Base-by-base conservation (phyloP, 2,888 invertebrate genomes). In the Hermodice carunculata region DNA sequence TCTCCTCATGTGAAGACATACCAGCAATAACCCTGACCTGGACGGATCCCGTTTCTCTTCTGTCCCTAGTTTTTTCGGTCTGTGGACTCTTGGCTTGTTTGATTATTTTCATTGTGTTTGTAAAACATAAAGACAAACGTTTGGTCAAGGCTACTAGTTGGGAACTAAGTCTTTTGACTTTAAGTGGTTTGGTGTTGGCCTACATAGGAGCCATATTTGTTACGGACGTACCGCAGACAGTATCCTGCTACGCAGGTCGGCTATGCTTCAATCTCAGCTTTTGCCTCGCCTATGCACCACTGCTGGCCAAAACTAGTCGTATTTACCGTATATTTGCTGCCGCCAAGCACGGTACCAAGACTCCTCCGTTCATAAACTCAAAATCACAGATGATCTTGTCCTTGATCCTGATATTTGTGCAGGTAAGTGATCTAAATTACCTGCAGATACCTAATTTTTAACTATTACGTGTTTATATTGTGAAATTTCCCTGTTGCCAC, bases 181-280 rank as follows among this genome's bases (percentile, higher is more conserved):
- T 28, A n/a, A 19, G 22, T 24, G 58, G 58, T 1, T 24, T 58
- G 3, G 22, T 44, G 14, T 19, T 44, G 24, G 43, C 44, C 31
- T 58, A 58, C 34, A 22, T 58, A 8, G 46, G 46, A 2, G 58
- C 46, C 58, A 14, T 58, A n/a, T 11, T 34, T n/a, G 31, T 31
- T 19, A 43, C 46, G 17, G 28, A 22, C 8, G 46, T 46, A 44
- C 44, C 58, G 8, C 32, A 58, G 14, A 46, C 44, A 11, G 44
- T 26, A n/a, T 29, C 46, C 8, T 58, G 58, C 46, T 58, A 58
- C 24, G 29, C 44, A 37, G 51, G 48, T 34, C 48, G 57, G 31
- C 49, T 53, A 44, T 34, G 52, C 11, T 61, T 63, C 42, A 52
- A 52, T 29, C 43, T 63, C n/a, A 51, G 32, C 37, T 66, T 54